Conservation (phyloP, 2,888 invertebrate genomes). For the Rambutsinella grinnellia region DNA sequence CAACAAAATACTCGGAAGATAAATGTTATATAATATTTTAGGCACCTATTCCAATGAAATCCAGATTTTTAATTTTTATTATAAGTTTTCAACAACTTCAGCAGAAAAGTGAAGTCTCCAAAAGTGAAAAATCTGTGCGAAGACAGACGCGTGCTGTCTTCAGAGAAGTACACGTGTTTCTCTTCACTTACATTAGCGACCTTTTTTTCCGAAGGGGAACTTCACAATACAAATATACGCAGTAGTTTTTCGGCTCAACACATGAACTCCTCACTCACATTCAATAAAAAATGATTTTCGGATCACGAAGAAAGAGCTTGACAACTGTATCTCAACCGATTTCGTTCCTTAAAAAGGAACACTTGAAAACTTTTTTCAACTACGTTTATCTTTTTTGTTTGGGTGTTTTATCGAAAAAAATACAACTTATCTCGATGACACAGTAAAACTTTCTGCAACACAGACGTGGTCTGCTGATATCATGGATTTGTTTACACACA, state of each 20-base stretch:
- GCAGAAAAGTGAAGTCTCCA: neutral
- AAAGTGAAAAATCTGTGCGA: neutral
- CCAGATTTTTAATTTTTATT: neutral
- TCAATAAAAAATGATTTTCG: no score
- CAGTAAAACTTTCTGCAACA: neutral
- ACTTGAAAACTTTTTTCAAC: no score
- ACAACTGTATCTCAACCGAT: no score
- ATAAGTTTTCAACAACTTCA: neutral
- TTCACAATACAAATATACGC: neutral
- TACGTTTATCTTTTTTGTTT: no score
- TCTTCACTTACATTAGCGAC: conserved; percentile 5
- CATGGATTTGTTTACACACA: no score
- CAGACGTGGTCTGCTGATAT: no score
- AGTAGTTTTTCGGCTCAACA: neutral
- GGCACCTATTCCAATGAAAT: neutral
- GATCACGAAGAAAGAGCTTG: no score
- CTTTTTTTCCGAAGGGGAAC: neutral
- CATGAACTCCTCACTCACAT: no score
- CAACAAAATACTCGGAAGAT: neutral
- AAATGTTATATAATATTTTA: no score
- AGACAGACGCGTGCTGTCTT: conserved; percentile 9
- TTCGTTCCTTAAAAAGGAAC: no score
- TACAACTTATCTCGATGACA: neutral
- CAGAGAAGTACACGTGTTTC: conserved; percentile 25
- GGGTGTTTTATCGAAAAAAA: neutral